Percentiles rank a stretch among this genome's conserved stretches.
These are phyloP conservation scores for Anarrhichthys ocellatus DNA, from an alignment of 2,113 vertebrate species.

Conservation along the genomic window DNA sequence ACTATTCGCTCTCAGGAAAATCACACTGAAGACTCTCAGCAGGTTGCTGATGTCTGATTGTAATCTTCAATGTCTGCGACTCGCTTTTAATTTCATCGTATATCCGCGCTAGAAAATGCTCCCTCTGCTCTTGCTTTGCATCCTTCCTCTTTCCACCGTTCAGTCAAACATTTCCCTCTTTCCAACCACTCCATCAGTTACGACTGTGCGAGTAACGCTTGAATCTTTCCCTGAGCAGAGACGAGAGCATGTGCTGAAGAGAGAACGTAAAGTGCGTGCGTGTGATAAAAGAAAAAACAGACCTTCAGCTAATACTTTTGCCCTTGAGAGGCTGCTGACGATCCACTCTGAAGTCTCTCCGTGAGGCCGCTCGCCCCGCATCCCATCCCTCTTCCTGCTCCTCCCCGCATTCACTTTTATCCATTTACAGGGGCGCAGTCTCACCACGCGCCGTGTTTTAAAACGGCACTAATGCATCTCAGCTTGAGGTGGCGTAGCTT, in stretches of 20 bases:
- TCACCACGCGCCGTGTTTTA: constrained; percentile 42
- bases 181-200: not conserved
- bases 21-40: constrained; percentile 64
- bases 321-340: constrained; percentile 65
- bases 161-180: constrained; percentile 8
- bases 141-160: not conserved
- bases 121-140: constrained; percentile 13
- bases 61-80: constrained; percentile 17
- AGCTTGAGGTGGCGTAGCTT: constrained; percentile 40
- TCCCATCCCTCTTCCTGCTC: not conserved
- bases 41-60: constrained; percentile 68
- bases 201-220: not conserved
- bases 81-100: constrained; percentile 48
- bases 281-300: not conserved
- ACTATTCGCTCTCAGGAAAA: constrained; percentile 44
- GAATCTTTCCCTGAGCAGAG: constrained; percentile 25
- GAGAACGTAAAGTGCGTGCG: not conserved
- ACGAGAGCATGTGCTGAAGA: constrained; percentile 1
- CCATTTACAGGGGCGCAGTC: constrained; percentile 58
- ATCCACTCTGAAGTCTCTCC: constrained; percentile 24
- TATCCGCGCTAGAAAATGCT: constrained; percentile 11
- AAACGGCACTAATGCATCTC: constrained; percentile 58
- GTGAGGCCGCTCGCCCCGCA: constrained; percentile 4
- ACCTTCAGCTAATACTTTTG: constrained; percentile 59
- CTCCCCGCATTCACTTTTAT: constrained; percentile 50